Evolutionary conservation across 2,888 invertebrate species (phyloP).

Genomic region (Gasteruption jaculator): DNA sequence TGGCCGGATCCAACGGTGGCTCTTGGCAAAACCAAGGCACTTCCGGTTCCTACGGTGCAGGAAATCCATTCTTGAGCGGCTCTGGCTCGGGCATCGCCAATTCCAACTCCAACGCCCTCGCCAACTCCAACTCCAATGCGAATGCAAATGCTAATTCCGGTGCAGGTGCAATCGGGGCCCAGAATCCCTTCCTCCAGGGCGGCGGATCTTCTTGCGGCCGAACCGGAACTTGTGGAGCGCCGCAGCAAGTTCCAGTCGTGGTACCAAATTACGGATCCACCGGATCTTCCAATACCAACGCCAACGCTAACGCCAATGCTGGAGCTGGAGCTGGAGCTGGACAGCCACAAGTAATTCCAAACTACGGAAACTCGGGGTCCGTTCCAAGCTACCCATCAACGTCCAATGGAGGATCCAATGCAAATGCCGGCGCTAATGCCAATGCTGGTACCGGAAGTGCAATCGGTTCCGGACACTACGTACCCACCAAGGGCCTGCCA

Average conservation of each 20-base stretch:
- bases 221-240: too few species aligned
- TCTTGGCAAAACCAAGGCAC: not conserved
- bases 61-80: constrained; percentile 3
- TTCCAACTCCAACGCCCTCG: too few species aligned
- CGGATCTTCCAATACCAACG: constrained; percentile 9
- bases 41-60: not conserved
- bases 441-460: constrained; percentile 4
- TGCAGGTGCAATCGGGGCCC: constrained; percentile 10
- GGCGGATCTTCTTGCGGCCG: not conserved
- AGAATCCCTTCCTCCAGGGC: constrained; percentile 16
- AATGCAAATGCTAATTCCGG: constrained; percentile 14
- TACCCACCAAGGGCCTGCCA: too few species aligned
- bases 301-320: constrained; percentile 17
- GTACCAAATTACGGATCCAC: not conserved
- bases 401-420: constrained; percentile 14
- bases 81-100: too few species aligned
- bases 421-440: constrained; percentile 16
- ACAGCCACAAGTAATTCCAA: constrained; percentile 6
- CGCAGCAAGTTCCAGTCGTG: not conserved
- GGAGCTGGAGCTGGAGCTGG: constrained; percentile 5
- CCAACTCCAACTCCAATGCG: too few species aligned
- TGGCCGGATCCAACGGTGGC: not conserved
- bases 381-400: not conserved
- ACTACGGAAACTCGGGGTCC: constrained; percentile 4
- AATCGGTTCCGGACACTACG: not conserved